Evolutionary conservation across 1,140 invertebrate species (phyloP).

Genomic region (Neotoxoptera formosana): DNA sequence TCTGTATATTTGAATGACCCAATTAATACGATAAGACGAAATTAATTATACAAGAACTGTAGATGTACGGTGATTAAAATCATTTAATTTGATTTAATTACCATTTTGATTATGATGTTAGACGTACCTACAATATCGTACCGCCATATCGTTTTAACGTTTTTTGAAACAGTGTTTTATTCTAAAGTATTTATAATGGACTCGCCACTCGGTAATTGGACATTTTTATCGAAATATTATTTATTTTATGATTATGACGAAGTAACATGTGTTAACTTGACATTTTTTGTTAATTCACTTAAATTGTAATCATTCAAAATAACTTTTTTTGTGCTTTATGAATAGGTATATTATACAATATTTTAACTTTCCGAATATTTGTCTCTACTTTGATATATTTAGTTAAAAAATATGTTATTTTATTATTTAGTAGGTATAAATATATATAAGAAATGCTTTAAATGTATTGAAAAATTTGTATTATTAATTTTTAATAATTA

Average conservation of each 20-base stretch:
- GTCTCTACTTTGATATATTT: too few species aligned
- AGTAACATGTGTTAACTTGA: neutral
- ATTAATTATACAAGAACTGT: too few species aligned
- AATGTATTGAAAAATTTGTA: too few species aligned
- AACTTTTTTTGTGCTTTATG: neutral
- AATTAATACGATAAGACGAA: too few species aligned
- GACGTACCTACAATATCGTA: neutral
- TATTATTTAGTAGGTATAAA: too few species aligned
- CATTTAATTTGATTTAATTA: neutral
- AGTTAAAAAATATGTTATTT: too few species aligned
- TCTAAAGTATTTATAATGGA: neutral
- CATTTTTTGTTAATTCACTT: neutral
- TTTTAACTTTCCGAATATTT: neutral
- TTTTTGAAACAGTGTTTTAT: neutral
- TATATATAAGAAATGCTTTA: too few species aligned
- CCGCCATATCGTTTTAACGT: neutral
- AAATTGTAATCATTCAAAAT: neutral
- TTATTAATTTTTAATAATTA: too few species aligned
- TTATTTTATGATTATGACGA: neutral
- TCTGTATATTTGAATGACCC: too few species aligned
- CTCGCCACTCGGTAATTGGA: neutral
- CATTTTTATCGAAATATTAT: neutral
- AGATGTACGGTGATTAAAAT: too few species aligned
- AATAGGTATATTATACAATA: neutral
- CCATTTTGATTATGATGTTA: neutral